Evolutionary conservation across 2,113 vertebrate species (phyloP).

Genomic region (Alligator mississippiensis): DNA sequence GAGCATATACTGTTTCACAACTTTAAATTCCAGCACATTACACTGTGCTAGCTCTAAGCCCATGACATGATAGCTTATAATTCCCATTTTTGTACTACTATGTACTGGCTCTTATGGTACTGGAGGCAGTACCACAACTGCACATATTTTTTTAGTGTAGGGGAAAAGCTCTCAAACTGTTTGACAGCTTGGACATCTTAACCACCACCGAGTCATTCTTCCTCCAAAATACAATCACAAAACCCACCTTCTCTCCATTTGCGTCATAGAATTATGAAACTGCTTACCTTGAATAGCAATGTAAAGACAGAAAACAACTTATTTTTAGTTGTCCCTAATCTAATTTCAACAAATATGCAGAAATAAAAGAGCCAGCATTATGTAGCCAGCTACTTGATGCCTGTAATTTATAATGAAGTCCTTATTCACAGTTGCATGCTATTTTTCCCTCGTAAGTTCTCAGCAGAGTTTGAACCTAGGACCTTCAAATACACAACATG

Average conservation of each 20-base stretch:
- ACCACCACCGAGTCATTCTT: neutral
- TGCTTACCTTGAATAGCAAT: neutral
- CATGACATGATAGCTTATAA: neutral
- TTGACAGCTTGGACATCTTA: neutral
- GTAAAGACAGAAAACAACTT: neutral
- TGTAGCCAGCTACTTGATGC: neutral
- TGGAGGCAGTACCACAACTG: neutral
- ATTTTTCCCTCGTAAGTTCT: neutral
- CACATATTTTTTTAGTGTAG: neutral
- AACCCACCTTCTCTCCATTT: neutral
- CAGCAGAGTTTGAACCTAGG: neutral
- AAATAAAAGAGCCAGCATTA: neutral
- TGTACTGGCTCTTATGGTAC: neutral
- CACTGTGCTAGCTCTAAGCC: neutral
- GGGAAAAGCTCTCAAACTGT: neutral
- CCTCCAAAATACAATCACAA: neutral
- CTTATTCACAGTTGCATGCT: fast-evolving
- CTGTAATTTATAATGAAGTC: neutral
- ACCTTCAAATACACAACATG: neutral
- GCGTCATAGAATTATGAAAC: neutral
- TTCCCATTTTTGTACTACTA: neutral
- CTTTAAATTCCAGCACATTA: neutral
- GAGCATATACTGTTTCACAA: neutral
- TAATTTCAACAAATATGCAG: neutral
- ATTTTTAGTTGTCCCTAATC: neutral